Percentiles rank a stretch among this genome's conserved stretches.
Conservation (phyloP, 2,113 vertebrate species). For the Anthoscopus minutus region DNA sequence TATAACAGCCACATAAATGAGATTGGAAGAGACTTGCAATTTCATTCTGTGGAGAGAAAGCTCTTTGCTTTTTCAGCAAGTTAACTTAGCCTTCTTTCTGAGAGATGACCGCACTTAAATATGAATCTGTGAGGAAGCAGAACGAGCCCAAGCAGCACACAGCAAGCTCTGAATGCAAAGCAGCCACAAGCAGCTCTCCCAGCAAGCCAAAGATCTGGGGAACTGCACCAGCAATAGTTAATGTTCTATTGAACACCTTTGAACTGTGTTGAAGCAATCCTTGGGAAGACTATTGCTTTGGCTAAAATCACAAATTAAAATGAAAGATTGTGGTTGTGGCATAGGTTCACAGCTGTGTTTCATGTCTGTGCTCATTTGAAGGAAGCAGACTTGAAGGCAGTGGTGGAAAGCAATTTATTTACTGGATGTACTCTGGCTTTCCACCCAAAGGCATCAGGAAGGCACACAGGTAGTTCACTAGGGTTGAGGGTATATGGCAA, state of each 20-base stretch:
- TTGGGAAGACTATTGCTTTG: neutral
- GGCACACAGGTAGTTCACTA: neutral
- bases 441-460: neutral
- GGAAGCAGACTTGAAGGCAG: neutral
- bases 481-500: neutral
- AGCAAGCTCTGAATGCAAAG: neutral
- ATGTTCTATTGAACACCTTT: neutral
- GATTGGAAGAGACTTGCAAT: constrained; percentile 2
- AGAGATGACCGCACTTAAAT: neutral
- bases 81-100: neutral
- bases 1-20: neutral
- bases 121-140: neutral
- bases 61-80: neutral
- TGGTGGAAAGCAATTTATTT: constrained; percentile 9
- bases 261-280: neutral
- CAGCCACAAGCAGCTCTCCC: neutral
- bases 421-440: neutral
- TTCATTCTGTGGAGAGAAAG: neutral
- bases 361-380: neutral
- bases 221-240: neutral
- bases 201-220: neutral
- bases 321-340: neutral
- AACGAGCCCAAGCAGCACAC: neutral
- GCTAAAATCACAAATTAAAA: neutral
- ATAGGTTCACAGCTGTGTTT: neutral